Conservation (phyloP, 2,797 vertebrate species). For the Muscicapa striata region DNA sequence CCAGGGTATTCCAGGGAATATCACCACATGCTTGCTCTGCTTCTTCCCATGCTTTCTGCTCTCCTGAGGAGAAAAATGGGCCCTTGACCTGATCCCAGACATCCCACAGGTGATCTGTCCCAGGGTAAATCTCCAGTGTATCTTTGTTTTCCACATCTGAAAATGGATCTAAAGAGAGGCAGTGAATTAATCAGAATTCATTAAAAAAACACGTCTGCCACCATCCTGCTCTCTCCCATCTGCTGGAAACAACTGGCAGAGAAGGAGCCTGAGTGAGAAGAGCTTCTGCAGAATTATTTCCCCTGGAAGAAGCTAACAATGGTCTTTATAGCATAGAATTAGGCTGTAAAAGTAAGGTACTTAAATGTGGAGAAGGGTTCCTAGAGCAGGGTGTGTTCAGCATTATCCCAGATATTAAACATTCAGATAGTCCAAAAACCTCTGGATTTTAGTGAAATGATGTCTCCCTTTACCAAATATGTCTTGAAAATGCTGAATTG, state of each 20-base stretch:
- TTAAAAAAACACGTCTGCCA: background rate
- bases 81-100: background rate
- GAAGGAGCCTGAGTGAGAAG: background rate
- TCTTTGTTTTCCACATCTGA: background rate
- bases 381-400: background rate
- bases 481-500: background rate
- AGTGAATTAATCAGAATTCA: background rate
- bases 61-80: background rate
- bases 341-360: background rate
- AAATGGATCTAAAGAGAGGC: background rate
- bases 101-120: background rate
- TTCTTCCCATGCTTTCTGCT: background rate
- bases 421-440: rapidly evolving
- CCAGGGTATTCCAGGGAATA: background rate
- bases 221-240: background rate
- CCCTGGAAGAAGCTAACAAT: background rate
- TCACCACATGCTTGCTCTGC: background rate
- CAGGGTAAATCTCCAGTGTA: background rate
- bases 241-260: background rate
- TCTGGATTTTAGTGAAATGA: background rate
- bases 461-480: background rate
- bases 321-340: background rate
- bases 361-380: background rate
- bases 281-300: background rate
- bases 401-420: background rate